Conservation (phyloP, 2,797 vertebrate species). For the Loriculus beryllinus region DNA sequence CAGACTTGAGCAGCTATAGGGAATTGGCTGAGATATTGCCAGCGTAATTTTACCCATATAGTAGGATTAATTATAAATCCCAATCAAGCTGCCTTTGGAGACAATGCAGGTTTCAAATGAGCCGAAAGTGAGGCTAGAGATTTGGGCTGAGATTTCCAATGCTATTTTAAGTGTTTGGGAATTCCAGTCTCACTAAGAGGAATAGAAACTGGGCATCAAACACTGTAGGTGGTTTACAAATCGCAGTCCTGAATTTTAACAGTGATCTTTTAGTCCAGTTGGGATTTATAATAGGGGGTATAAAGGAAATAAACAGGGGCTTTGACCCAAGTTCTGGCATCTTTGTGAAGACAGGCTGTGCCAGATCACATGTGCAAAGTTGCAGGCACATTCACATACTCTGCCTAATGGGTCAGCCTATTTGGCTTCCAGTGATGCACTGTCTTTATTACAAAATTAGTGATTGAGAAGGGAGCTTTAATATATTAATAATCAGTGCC, state of each 20-base stretch:
- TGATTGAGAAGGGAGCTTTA: background rate
- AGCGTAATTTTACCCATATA: background rate
- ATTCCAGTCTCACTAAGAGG: background rate
- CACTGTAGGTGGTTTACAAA: background rate
- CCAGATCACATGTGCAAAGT: background rate
- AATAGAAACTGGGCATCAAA: background rate
- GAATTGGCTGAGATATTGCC: background rate
- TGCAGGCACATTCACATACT: background rate
- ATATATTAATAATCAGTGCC: conserved; percentile 43
- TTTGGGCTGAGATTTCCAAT: background rate
- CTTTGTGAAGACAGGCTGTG: background rate
- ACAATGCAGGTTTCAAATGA: background rate
- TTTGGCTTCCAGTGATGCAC: background rate
- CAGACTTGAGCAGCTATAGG: background rate
- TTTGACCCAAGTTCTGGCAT: background rate
- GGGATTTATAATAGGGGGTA: background rate
- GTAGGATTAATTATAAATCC: conserved; percentile 16
- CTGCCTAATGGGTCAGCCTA: background rate
- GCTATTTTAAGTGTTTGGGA: background rate
- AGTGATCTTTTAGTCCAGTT: background rate
- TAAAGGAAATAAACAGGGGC: background rate
- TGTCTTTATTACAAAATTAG: conserved; percentile 2
- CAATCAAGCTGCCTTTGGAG: background rate
- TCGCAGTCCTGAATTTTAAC: background rate
- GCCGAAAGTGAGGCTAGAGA: background rate